Conservation (phyloP, 2,797 vertebrate genomes). For the Rhodeus uyekii region DNA sequence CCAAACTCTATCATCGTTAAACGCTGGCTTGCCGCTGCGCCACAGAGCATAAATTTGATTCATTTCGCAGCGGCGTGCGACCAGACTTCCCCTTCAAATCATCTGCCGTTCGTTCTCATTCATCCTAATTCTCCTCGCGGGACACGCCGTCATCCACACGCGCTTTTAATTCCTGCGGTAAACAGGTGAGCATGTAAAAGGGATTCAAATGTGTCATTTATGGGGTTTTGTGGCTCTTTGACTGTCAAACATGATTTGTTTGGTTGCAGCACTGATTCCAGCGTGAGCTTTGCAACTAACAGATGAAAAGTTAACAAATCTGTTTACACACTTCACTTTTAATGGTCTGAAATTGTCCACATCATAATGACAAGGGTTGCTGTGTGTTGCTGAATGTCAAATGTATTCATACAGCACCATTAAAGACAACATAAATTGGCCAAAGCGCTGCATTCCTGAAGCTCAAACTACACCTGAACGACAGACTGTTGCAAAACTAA, state of each 20-base stretch:
- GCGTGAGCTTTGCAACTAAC: neutral
- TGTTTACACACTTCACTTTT: neutral
- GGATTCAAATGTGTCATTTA: neutral
- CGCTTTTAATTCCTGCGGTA: neutral
- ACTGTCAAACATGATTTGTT: neutral
- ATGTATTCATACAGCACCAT: neutral
- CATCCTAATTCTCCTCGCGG: constrained; percentile 73
- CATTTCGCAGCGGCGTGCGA: constrained; percentile 63
- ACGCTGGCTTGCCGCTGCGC: constrained; percentile 72
- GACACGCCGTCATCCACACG: constrained; percentile 56
- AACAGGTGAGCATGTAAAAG: neutral
- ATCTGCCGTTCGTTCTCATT: constrained; percentile 62
- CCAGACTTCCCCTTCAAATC: constrained; percentile 72
- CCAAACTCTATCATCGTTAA: constrained; percentile 80
- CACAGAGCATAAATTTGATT: constrained; percentile 75
- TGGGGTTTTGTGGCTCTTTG: neutral
- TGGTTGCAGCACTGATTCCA: neutral
- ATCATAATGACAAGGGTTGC: no score
- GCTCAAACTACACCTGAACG: neutral
- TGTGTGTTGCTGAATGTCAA: neutral
- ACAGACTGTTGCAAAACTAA: neutral
- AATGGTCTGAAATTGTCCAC: neutral
- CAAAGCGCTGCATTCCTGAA: neutral
- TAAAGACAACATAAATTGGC: neutral
- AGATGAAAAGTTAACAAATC: neutral